These are phyloP conservation scores for Musca vetustissima DNA, from an alignment of 1,140 invertebrate species.

Conservation along the genomic window DNA sequence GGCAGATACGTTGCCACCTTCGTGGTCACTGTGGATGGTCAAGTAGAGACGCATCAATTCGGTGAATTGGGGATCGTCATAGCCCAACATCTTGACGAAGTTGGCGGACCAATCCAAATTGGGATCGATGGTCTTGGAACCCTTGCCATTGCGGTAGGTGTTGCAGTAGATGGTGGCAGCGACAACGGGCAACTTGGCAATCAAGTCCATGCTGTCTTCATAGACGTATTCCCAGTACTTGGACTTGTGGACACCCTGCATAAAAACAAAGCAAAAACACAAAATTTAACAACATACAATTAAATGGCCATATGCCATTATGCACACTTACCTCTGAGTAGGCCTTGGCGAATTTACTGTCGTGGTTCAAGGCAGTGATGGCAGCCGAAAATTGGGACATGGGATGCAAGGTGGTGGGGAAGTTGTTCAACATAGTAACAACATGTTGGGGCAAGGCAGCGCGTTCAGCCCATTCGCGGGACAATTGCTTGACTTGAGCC, in stretches of 20 bases:
- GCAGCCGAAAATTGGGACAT: slow-evolving; percentile 96
- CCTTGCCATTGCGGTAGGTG: slow-evolving; percentile 82
- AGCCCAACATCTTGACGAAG: slow-evolving; percentile 91
- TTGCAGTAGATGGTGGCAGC: slow-evolving; percentile 95
- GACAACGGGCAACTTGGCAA: slow-evolving; percentile 92
- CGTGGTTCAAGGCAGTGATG: slow-evolving; percentile 88
- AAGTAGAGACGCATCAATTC: slow-evolving; percentile 94
- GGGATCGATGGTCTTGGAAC: slow-evolving; percentile 84
- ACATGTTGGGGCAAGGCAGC: slow-evolving; percentile 84
- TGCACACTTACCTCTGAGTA: slow-evolving; percentile 66
- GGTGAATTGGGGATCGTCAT: slow-evolving; percentile 81
- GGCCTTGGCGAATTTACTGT: slow-evolving; percentile 92
- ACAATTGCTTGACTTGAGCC: slow-evolving; percentile 79
- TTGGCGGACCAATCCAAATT: slow-evolving; percentile 94
- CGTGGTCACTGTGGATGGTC: slow-evolving; percentile 94
- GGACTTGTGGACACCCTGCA: slow-evolving; percentile 51
- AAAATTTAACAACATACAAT: not conserved
- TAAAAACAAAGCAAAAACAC: not conserved
- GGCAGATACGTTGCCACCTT: slow-evolving; percentile 94
- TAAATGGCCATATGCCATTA: not conserved
- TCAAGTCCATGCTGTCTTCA: slow-evolving; percentile 95
- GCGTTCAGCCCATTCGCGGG: slow-evolving; percentile 87
- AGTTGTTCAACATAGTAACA: slow-evolving; percentile 91
- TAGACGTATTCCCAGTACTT: slow-evolving; percentile 74
- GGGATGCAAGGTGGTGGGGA: slow-evolving; percentile 90